phyloP scores from a whole-genome alignment of 2,797 vertebrate genomes.

The Intellagama lesueurii region DNA sequence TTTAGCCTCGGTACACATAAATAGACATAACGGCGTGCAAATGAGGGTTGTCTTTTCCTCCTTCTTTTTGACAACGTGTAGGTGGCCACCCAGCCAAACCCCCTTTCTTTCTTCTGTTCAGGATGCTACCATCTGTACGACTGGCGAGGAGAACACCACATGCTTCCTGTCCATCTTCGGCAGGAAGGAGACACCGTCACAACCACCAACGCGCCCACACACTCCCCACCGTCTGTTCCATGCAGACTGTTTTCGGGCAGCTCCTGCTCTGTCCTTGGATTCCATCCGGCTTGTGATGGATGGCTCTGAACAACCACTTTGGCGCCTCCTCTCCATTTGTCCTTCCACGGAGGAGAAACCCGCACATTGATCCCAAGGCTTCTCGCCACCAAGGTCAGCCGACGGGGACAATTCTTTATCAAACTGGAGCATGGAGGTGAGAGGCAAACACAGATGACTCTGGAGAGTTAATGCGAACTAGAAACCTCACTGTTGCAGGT shows the following conservation, averaged over 20 bases:
- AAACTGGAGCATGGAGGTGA: not conserved
- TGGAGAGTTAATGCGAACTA: constrained; percentile 1
- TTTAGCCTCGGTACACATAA: too few relatives aligned
- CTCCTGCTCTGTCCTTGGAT: too few relatives aligned
- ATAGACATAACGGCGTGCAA: too few relatives aligned
- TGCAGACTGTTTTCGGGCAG: not conserved
- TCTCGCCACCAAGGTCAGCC: not conserved
- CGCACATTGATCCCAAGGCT: not conserved
- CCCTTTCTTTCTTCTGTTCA: too few relatives aligned
- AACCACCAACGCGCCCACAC: not conserved
- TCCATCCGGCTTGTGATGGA: not conserved
- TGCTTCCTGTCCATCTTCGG: not conserved
- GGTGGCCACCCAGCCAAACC: too few relatives aligned
- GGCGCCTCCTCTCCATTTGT: not conserved
- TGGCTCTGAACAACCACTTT: too few relatives aligned
- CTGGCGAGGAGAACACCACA: too few relatives aligned
- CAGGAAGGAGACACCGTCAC: constrained; percentile 3
- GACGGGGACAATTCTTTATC: not conserved
- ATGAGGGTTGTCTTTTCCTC: too few relatives aligned
- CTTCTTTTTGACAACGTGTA: too few relatives aligned
- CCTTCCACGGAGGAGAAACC: not conserved
- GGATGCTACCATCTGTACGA: too few relatives aligned
- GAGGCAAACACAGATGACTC: not conserved
- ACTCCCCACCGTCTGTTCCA: not conserved
- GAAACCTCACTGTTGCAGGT: not conserved